Conservation (phyloP, 2,113 vertebrate species). For the Shinisaurus crocodilurus region DNA sequence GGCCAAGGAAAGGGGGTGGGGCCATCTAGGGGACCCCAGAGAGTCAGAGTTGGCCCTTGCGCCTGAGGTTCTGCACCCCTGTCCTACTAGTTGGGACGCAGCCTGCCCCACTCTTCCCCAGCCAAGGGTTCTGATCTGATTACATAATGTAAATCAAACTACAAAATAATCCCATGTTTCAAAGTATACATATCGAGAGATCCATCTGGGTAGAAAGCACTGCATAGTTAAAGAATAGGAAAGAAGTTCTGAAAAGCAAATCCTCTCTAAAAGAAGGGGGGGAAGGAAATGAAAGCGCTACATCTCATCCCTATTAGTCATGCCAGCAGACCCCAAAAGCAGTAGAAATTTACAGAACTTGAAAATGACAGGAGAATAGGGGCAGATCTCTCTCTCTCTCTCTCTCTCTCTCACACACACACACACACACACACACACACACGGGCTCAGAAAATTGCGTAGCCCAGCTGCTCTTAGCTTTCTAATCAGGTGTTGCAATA, state of each 20-base stretch:
- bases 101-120: background rate
- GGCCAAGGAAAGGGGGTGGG: no score
- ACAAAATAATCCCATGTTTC: background rate
- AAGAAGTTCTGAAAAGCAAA: background rate
- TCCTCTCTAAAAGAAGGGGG: conserved; percentile 18
- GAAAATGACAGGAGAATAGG: conserved; percentile 37
- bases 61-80: no score
- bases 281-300: conserved; percentile 6
- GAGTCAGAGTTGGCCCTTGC: no score
- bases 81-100: no score
- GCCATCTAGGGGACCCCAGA: no score
- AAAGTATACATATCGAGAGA: background rate
- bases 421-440: conserved; percentile 1
- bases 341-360: conserved; percentile 40
- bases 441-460: conserved; percentile 51
- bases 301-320: conserved; percentile 20
- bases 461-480: conserved; percentile 54
- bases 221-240: background rate
- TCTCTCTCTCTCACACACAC: background rate
- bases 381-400: conserved; percentile 19
- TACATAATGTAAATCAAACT: background rate
- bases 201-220: background rate
- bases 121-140: background rate
- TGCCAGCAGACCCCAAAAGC: conserved; percentile 16
- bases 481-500: conserved; percentile 54